Evolutionary conservation across 2,797 vertebrate species (phyloP), one percentile per base, ranked within the genome.

Genomic region (Galaxias olidus): DNA sequence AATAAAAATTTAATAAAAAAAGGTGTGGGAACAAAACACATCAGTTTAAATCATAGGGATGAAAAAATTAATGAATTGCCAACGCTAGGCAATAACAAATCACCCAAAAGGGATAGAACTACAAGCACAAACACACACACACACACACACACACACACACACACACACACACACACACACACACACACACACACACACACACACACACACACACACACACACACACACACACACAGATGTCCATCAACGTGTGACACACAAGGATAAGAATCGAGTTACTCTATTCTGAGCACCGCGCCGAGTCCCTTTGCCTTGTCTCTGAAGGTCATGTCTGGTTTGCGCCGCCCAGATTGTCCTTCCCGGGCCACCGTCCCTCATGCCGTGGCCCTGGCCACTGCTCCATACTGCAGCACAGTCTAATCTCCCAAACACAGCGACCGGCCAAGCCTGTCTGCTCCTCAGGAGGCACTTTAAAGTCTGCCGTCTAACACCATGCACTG

Each of bases 331-430:
- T 74, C 69, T 69, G 80, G 68, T 79, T 71, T 69, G 59, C 42
- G 52, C 68, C 63, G 76, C 68, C 72, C 75, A 48, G 68, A 77
- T 75, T 84, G 77, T 88, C 83, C 83, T 86, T 86, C 69, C 79
- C 64, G 77, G 79, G 84, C 83, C 63, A 51, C 83, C 43, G 2
- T 87, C 83, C 80, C 69, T 61, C 81, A 79, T 79, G 74, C 73
- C 14, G 46, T 76, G 63, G 75, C 62, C 71, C 78, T 73, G 81
- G 84, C 75, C 78, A 48, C 79, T 17, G 66, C 82, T 81, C 69
- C 50, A 14, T 84, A 74, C 82, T 87, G 86, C 89, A 82, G 80
- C 66, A 79, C 61, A 63, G 74, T 81, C 84, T 90, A 90, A 92
- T 90, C 86, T 88, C 79, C 79, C 77, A 85, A 87, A 88, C 81